Evolutionary conservation across 37 sponge, comb jelly and placozoan species (phyloP), one percentile per base, ranked within the genome.

Genomic region (Crambe crambe): DNA sequence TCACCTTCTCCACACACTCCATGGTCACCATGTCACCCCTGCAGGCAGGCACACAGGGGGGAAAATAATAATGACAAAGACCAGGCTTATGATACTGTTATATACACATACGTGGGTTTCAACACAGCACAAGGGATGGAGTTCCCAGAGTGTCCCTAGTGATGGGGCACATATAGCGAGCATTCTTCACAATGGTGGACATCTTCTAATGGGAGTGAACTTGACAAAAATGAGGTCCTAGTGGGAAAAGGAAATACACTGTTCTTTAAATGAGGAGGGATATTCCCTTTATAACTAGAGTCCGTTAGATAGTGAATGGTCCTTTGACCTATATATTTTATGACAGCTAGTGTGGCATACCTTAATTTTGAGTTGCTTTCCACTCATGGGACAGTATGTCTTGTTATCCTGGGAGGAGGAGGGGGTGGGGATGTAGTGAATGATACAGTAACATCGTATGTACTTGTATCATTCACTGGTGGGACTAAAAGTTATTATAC

Each of bases 1-100:
- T 92, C 37, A 95, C 59, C 72, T 77, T 91, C 25, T 97, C 94
- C 72, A 93, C 88, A 79, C 98, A 95, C 58, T 93, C 94, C 86
- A 85, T 29, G 9, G 95, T n/a, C n/a, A n/a, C n/a, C n/a, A n/a
- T n/a, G n/a, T n/a, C n/a, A n/a, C n/a, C n/a, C n/a, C n/a, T n/a
- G n/a, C n/a, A n/a, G n/a, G n/a, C n/a, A n/a, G n/a, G n/a, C n/a
- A n/a, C n/a, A n/a, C n/a, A n/a, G n/a, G n/a, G n/a, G n/a, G n/a
- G n/a, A n/a, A n/a, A n/a, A n/a, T n/a, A n/a, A n/a, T n/a, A n/a
- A n/a, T n/a, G n/a, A n/a, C n/a, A n/a, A n/a, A n/a, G n/a, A n/a
- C n/a, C n/a, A n/a, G n/a, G n/a, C n/a, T n/a, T n/a, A n/a, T n/a
- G n/a, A n/a, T n/a, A n/a, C n/a, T n/a, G n/a, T n/a, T n/a, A n/a